These are phyloP conservation scores for Prionchulus punctatus DNA, from an alignment of 2,888 invertebrate genomes.

Conservation along the genomic window DNA sequence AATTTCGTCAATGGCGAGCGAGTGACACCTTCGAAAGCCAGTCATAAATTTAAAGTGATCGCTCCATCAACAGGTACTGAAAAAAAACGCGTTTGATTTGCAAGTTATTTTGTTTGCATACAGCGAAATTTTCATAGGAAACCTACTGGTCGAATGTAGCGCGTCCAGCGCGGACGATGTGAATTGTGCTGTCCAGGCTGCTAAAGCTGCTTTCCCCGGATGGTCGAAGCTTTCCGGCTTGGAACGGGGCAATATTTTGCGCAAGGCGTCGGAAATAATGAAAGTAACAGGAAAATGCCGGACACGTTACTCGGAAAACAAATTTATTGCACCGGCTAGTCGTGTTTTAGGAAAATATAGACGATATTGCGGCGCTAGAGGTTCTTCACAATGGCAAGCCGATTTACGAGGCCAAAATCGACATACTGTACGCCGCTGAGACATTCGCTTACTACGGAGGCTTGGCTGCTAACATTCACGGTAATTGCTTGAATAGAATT, in stretches of 20 bases:
- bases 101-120: background rate
- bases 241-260: conserved; percentile 37
- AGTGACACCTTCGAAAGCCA: background rate
- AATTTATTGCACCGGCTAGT: background rate
- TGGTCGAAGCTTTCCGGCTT: conserved; percentile 36
- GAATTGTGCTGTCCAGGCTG: conserved; percentile 33
- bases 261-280: conserved; percentile 33
- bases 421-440: conserved; percentile 42
- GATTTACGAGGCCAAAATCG: conserved; percentile 42
- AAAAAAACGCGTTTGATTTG: background rate
- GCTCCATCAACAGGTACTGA: background rate
- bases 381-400: conserved; percentile 43
- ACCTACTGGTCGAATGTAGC: conserved; percentile 1
- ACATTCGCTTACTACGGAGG: conserved; percentile 42
- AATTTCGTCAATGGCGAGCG: background rate
- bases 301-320: too few species aligned
- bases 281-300: too few species aligned
- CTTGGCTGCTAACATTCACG: conserved; percentile 31
- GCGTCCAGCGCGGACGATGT: conserved; percentile 30
- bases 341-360: conserved; percentile 27
- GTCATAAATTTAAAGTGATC: background rate
- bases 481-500: conserved; percentile 2
- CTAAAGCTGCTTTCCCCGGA: conserved; percentile 31
- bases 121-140: conserved; percentile 1
- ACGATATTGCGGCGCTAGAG: conserved; percentile 35